Conservation (phyloP, 1,140 invertebrate genomes). For the Hylyphantes graminicola region DNA sequence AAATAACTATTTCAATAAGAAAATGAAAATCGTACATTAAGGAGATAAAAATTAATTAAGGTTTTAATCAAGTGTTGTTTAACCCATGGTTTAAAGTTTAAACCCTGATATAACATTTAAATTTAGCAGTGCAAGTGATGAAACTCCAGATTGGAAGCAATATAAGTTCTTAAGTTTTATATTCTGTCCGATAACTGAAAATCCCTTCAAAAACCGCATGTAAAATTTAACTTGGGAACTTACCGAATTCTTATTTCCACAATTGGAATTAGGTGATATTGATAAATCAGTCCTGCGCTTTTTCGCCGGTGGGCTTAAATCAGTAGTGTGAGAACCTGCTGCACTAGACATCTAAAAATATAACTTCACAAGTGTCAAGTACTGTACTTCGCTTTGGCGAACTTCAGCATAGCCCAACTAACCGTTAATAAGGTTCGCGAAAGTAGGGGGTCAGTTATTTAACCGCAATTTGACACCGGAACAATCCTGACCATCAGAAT, state of each 20-base stretch:
- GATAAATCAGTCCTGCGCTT: constrained; percentile 45
- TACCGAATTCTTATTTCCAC: constrained; percentile 57
- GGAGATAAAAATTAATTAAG: too few relatives aligned
- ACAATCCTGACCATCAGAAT: not conserved
- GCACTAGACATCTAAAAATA: constrained; percentile 61
- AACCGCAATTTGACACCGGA: not conserved
- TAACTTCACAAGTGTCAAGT: constrained; percentile 53
- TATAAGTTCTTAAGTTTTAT: too few relatives aligned
- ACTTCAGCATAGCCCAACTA: constrained; percentile 51
- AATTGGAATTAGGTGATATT: constrained; percentile 25
- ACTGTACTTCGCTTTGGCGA: constrained; percentile 49
- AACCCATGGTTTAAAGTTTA: too few relatives aligned
- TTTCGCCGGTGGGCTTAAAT: constrained; percentile 59
- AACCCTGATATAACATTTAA: too few relatives aligned
- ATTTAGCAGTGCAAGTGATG: too few relatives aligned
- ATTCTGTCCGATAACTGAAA: too few relatives aligned
- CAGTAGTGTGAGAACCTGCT: constrained; percentile 49
- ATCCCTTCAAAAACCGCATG: too few relatives aligned
- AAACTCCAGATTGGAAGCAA: too few relatives aligned
- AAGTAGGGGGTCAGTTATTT: not conserved
- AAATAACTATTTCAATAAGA: too few relatives aligned
- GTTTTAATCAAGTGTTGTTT: too few relatives aligned
- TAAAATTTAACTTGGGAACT: constrained; percentile 9
- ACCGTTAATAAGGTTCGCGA: not conserved
- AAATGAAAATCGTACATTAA: too few relatives aligned